Base-by-base conservation (phyloP, 35 echinoderm and acorn worm species). In the Amphiura filiformis region DNA sequence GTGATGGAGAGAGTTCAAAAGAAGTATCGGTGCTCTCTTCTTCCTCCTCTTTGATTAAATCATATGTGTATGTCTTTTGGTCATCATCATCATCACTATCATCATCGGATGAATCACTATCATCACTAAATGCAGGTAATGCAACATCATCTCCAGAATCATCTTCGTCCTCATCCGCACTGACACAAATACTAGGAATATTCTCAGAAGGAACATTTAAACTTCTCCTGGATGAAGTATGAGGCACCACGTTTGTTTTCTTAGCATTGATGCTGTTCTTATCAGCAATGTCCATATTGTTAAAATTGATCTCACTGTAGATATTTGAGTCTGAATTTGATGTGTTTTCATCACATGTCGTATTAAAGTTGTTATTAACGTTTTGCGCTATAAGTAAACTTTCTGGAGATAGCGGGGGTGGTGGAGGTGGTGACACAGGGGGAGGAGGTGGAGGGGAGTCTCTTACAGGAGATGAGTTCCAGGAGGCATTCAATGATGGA, bases 401-500 rank as follows among this genome's bases (percentile, higher is more conserved):
- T 70, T 70, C 61, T 70, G 61, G 61, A 70, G 61, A 70, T 70
- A 70, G 61, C 11, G n/a, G 80, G 18, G 80, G 37, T 82, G 56
- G 56, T 23, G 13, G 83, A 22, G 57, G 44, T 30, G 56, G 12
- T 14, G 15, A 56, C 32, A 7, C n/a, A 36, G 57, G 56, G 32
- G 82, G 86, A 20, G 32, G 78, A 39, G 38, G 77, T 86, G 39
- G 70, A 34, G 34, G 84, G 49, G 36, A 83, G 18, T 33, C 56
- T 40, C 7, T 36, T 30, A 38, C 57, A 33, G 36, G 5, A 13
- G 52, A 61, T 47, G 23, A 47, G 44, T 7, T 11, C 20, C 7
- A 52, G 44, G 7, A 52, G 44, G 7, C 44, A 52, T 52, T 4
- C 41, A 47, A 17, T 47, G 41, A 17, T 47, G 41, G 65, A 42